Evolutionary conservation across 23 tunicate genomes (phyloP), one percentile per base, ranked within the genome.

Genomic region (Phallusia fumigata): DNA sequence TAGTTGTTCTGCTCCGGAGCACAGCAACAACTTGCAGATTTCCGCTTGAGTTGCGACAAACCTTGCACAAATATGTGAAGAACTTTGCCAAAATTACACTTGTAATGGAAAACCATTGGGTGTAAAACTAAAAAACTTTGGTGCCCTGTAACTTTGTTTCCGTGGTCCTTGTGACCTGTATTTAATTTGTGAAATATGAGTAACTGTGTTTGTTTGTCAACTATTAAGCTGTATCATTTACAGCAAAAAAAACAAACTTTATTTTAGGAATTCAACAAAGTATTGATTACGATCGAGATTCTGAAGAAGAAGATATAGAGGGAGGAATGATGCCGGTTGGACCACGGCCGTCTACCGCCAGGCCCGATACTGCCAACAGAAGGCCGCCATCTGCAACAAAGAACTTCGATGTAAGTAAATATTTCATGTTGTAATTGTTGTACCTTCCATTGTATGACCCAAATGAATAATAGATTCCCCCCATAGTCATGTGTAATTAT

Each of bases 331-430:
- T 86, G 82, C 82, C 90, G 28, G 72, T 92, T n/a, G 97, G 86
- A 18, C 97, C 97, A 12, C 85, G 97, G n/a, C 97, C 97, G 51
- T 85, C 82, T 31, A 92, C 97, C 18, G 69, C 69, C 26, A 11
- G 69, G 3, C 69, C 69, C 11, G 16, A 24, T 3, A 58, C 69
- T 1, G 69, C 86, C 26, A 24, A 24, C 26, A 75, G 80, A 26
- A 83, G 86, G 69, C 86, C 86, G 13, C 52, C 52, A 34, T 83
- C 86, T 35, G 69, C 69, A 58, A 58, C 69, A 58, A 58, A 58
- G 69, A 58, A 58, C 69, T 75, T 79, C 31, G 79, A 79, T 36
- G 86, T 35, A 74, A 83, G 50, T 31, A 45, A 83, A 45, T 58
- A 58, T 58, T 58, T 58, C 69, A 58, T 24, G 69, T 58, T 22